Base-by-base conservation (phyloP, 2,113 vertebrate species). In the Tragelaphus strepsiceros region DNA sequence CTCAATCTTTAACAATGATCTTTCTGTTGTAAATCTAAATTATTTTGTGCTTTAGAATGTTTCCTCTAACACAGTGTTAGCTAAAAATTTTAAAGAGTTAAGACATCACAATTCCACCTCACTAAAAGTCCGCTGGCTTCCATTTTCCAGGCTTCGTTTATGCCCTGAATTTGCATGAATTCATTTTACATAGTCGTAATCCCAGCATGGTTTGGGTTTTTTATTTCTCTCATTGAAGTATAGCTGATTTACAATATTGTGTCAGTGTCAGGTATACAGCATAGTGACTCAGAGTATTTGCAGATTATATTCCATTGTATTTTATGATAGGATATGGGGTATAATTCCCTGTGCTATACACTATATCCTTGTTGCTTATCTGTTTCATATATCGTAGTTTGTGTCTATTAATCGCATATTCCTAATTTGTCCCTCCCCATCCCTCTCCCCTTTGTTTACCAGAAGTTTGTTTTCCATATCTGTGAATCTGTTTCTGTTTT, bases 1-100 rank as follows among this genome's bases (percentile, higher is more conserved):
- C 35, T 39, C 43, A 85, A 4, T 85, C n/a, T 90, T 97, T 94
- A 59, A 95, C 83, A 92, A 51, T 1, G 19, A 78, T 64, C 30
- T 88, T 87, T 97, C 43, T 39, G 13, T 67, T 94, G 10, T 83
- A 96, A 93, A 2, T 93, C 78, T 71, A 87, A 84, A 92, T 88
- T 54, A 71, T 16, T 51, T 2, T 87, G 12, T 91, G 30, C 43
- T 74, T 95, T 49, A 95, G 51, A 88, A 49, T 58, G 21, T 49
- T 90, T 85, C 14, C 30, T 93, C 28, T 88, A 89, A 58, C 26
- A 85, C 51, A 32, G 30, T 39, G 56, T 71, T 54, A 86, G 28
- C 21, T 78, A 78, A 71, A 78, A 59, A 7, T 21, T 97, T 94
- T 35, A 39, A 91, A 67, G 12, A 58, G 16, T 82, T 92, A 86